Evolutionary conservation across 1,140 invertebrate genomes (phyloP).

Genomic region (Aplysia californica): DNA sequence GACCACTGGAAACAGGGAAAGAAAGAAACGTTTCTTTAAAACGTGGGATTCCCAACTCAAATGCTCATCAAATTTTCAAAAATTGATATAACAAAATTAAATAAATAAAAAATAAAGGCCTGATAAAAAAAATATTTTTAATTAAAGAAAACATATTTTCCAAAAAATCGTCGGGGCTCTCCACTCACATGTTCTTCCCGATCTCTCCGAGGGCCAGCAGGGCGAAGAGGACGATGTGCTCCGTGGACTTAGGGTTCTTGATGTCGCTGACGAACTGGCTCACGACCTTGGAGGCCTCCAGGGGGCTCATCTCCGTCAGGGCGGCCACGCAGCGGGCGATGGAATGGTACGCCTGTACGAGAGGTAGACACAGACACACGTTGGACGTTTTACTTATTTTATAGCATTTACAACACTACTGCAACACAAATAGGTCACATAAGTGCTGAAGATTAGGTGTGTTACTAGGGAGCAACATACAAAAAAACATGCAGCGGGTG

Average conservation of each 20-base stretch:
- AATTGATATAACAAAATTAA: too few species aligned
- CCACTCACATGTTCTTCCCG: slow-evolving; percentile 87
- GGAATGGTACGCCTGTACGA: slow-evolving; percentile 68
- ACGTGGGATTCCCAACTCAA: background rate
- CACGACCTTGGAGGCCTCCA: slow-evolving; percentile 82
- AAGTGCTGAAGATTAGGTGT: too few species aligned
- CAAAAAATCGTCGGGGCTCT: too few species aligned
- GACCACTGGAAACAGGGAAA: background rate
- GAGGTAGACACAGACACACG: too few species aligned
- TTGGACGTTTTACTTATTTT: too few species aligned
- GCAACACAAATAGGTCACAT: too few species aligned
- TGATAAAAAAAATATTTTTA: too few species aligned
- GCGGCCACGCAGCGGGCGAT: slow-evolving; percentile 96
- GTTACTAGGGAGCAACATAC: too few species aligned
- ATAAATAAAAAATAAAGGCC: too few species aligned
- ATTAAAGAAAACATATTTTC: too few species aligned
- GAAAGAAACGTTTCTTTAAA: background rate
- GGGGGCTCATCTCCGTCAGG: slow-evolving; percentile 80
- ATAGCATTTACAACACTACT: too few species aligned
- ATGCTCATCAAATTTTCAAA: background rate
- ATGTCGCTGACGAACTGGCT: slow-evolving; percentile 88
- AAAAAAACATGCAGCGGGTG: too few species aligned
- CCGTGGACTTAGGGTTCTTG: slow-evolving; percentile 73
- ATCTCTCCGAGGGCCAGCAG: slow-evolving; percentile 96
- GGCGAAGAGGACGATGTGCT: slow-evolving; percentile 88